Conservation (phyloP, 2,113 vertebrate genomes). For the Anolis carolinensis region DNA sequence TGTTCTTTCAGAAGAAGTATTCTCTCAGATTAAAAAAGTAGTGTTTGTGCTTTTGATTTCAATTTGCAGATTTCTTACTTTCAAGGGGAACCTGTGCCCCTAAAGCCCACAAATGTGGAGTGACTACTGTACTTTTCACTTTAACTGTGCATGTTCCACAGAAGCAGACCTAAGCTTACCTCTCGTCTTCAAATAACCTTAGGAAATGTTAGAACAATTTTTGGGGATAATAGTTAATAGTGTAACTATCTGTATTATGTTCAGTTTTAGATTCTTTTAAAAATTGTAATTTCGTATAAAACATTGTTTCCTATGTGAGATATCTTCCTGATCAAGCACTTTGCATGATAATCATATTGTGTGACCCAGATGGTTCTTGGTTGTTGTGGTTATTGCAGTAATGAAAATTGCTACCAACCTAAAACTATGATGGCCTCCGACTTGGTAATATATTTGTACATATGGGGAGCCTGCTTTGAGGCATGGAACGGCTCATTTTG, state of each 20-base stretch:
- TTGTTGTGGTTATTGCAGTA: not conserved
- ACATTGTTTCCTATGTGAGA: not conserved
- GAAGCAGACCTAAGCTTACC: not conserved
- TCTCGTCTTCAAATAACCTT: not conserved
- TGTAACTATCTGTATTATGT: not conserved
- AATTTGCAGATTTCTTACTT: too few relatives aligned
- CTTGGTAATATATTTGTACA: not conserved
- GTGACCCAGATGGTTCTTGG: not conserved
- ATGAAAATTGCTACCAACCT: not conserved
- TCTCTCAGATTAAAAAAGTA: too few relatives aligned
- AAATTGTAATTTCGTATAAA: not conserved
- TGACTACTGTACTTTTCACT: not conserved
- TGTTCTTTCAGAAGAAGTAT: too few relatives aligned
- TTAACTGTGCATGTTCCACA: not conserved
- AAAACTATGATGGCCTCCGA: not conserved
- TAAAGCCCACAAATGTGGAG: not conserved
- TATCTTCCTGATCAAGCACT: not conserved
- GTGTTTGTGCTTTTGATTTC: too few relatives aligned
- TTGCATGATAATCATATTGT: not conserved
- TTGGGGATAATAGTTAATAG: not conserved
- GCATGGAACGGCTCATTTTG: not conserved
- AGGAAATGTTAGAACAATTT: not conserved
- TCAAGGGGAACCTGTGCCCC: too few relatives aligned
- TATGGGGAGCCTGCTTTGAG: not conserved
- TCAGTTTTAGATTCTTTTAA: not conserved